phyloP scores from a whole-genome alignment of 2,113 vertebrate species.

The Urocitellus parryii region DNA sequence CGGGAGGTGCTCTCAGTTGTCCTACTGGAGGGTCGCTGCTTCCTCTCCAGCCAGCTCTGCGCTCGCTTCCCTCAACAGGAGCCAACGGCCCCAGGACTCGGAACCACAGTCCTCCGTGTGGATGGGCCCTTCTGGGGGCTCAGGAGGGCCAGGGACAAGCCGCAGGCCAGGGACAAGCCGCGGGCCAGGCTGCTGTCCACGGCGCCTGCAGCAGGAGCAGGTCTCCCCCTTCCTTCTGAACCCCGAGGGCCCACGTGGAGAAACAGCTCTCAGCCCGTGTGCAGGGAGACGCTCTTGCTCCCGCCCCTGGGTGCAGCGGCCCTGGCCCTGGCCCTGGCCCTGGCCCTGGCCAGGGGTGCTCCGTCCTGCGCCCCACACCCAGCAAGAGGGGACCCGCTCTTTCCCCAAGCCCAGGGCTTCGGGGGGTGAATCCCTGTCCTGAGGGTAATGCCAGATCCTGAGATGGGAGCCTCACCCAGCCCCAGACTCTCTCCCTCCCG shows the following conservation, averaged over 20 bases:
- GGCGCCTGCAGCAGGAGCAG: background rate
- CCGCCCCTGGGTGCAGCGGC: too few species aligned
- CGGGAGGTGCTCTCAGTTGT: too few species aligned
- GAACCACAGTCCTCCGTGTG: too few species aligned
- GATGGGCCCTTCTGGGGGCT: background rate
- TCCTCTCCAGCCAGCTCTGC: accelerated
- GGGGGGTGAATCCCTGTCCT: accelerated
- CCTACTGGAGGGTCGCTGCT: too few species aligned
- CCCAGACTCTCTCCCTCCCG: background rate
- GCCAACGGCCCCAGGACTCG: accelerated
- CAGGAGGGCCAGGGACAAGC: background rate
- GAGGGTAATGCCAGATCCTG: background rate
- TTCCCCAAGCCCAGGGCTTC: background rate
- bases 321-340: too few species aligned
- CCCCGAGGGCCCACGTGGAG: background rate
- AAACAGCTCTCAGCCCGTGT: accelerated
- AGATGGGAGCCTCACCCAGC: background rate
- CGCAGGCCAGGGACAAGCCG: background rate
- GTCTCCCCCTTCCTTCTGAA: background rate
- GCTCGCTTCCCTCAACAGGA: accelerated
- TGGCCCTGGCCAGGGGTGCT: too few species aligned
- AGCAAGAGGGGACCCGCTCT: background rate
- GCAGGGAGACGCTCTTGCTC: too few species aligned
- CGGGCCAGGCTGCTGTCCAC: background rate
- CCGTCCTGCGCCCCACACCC: accelerated